Base-by-base conservation (phyloP, 2,797 vertebrate species). In the Manis crassicaudata region DNA sequence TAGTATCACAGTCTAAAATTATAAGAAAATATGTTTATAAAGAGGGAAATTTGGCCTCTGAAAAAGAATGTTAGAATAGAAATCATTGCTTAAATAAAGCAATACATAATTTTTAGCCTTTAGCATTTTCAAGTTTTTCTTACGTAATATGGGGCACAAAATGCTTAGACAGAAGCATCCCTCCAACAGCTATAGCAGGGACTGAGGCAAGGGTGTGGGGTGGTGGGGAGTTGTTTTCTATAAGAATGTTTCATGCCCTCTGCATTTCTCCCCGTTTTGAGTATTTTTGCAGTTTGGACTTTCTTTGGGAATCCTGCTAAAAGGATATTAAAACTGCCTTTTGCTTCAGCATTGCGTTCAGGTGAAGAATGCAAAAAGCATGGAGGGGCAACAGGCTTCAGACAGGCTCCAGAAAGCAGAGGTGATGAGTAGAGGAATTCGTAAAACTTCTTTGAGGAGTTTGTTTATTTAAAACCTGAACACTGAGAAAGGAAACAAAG, bases 401-500 rank as follows among this genome's bases (percentile, higher is more conserved):
- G 60, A 40, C 1, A 46, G 46, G 21, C 37, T 60, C 1, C 5
- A 76, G 62, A 77, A 76, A 60, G 60, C 23, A 50, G 60, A 91
- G 40, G 52, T 46, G 35, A 67, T 25, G 54, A 73, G 43, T 9
- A 37, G 46, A 94, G 46, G 88, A 72, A 83, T 67, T 37, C 62
- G 32, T 65, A 68, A 87, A 80, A 23, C 3, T 3, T 56, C 40
- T 86, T 27, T 18, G 32, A 80, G 35, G 67, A 91, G 80, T 72
- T 43, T 60, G 50, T 77, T 92, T 81, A 56, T 58, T 81, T 83
- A 84, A 91, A 93, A 60, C 21, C 20, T 29, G 29, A 67, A 73
- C 40, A 58, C 2, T n/a, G 86, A 92, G 50, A 88, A 94, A 88
- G 52, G 68, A 87, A 92, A 80, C 7, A 65, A 94, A 95, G 11